phyloP scores from a whole-genome alignment of 2,888 invertebrate species.

The Campoletis raptor region DNA sequence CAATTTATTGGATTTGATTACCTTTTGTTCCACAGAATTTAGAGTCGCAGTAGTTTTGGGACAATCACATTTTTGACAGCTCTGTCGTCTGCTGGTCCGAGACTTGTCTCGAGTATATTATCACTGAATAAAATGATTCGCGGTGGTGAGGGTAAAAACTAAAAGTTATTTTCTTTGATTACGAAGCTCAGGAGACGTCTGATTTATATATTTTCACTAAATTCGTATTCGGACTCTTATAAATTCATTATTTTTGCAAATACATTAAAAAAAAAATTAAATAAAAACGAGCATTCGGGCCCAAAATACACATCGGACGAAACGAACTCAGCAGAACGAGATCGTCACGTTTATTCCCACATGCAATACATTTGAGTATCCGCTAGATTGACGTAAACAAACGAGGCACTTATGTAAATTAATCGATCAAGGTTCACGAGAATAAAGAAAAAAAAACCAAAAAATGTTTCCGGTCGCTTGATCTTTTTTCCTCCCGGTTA shows the following conservation, averaged over 20 bases:
- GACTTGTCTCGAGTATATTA: too few relatives aligned
- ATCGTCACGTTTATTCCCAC: conserved; percentile 10
- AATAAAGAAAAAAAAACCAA: neutral
- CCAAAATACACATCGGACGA: neutral
- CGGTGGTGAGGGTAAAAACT: too few relatives aligned
- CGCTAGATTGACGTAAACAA: conserved; percentile 34
- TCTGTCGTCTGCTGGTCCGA: too few relatives aligned
- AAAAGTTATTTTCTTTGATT: too few relatives aligned
- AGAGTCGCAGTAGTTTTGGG: too few relatives aligned
- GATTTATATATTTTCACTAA: neutral
- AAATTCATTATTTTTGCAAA: neutral
- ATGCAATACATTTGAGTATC: neutral
- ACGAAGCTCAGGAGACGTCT: too few relatives aligned
- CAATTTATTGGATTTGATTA: neutral
- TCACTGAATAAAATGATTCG: too few relatives aligned
- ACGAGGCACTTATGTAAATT: conserved; percentile 53
- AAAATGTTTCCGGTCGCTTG: conserved; percentile 1
- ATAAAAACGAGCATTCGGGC: neutral
- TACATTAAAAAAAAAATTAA: neutral
- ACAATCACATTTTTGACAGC: too few relatives aligned
- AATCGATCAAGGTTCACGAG: conserved; percentile 17
- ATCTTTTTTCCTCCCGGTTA: neutral
- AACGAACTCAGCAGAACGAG: neutral
- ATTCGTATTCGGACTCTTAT: neutral
- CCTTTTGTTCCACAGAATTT: neutral